A percentile compares a stretch with the other conserved stretches of the same genome.
These are phyloP conservation scores for Nephotettix cincticeps DNA, from an alignment of 1,140 invertebrate species.

Conservation along the genomic window DNA sequence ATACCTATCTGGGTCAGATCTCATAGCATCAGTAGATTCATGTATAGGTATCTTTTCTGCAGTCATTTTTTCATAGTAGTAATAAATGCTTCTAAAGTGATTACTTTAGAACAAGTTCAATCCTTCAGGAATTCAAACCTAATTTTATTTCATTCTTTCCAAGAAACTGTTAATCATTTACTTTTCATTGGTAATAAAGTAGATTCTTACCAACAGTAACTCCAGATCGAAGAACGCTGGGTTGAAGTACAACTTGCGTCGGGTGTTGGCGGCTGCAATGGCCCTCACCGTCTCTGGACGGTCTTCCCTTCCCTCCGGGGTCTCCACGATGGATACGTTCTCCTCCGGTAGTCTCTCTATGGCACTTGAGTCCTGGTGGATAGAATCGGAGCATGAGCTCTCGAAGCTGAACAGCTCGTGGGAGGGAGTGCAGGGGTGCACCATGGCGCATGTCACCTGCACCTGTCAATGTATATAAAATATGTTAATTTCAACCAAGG, in stretches of 20 bases:
- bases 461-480: slow-evolving; percentile 51
- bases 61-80: too few relatives aligned
- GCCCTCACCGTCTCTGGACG: slow-evolving; percentile 59
- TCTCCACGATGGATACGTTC: slow-evolving; percentile 80
- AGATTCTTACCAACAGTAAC: slow-evolving; percentile 66
- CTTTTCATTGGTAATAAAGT: too few relatives aligned
- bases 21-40: too few relatives aligned
- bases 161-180: too few relatives aligned
- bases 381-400: not conserved
- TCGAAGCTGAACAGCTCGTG: slow-evolving; percentile 34
- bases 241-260: slow-evolving; percentile 82
- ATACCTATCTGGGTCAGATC: too few relatives aligned
- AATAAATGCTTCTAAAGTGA: too few relatives aligned
- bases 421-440: slow-evolving; percentile 57
- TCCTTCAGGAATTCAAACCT: too few relatives aligned
- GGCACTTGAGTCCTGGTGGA: slow-evolving; percentile 47
- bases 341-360: slow-evolving; percentile 76
- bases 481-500: too few relatives aligned
- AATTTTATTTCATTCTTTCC: too few relatives aligned
- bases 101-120: too few relatives aligned
- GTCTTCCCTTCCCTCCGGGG: slow-evolving; percentile 62
- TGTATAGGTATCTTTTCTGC: too few relatives aligned
- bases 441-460: slow-evolving; percentile 64
- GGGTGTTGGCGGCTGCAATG: slow-evolving; percentile 60
- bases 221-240: slow-evolving; percentile 86